Base-by-base conservation (phyloP, 2,888 invertebrate genomes). In the Barypeithes pellucidus region DNA sequence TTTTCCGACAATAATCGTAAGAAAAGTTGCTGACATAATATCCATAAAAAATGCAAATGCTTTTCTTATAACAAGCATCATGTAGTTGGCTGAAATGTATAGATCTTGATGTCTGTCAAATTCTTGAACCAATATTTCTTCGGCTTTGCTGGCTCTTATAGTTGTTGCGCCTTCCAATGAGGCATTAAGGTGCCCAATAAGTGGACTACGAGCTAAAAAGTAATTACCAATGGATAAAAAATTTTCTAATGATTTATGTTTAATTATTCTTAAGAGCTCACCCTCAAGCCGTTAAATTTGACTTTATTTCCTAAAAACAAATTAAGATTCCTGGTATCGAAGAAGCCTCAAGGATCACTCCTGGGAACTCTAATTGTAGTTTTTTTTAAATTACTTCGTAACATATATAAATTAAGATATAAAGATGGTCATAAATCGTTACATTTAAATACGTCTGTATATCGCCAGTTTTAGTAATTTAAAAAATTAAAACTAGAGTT, bases 141-240 rank as follows among this genome's bases (percentile, higher is more conserved):
- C 81, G 1, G 83, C 83, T 67, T 81, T 79, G 69, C 79, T 83
- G 1, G 85, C 85, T 75, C 85, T 77, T 36, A 86, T 85, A 12
- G 85, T 85, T 18, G 84, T 81, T 33, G 85, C 60, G 7, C 86
- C 86, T 77, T 86, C 84, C 39, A 86, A 73, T 3, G 85, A 82
- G n/a, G 86, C 81, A 70, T 84, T 85, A 11, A 86, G 67, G 61
- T 85, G 84, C 9, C 85, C 85, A 39, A 85, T 76, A 12, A 86
- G 77, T 7, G 85, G 86, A 77, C 85, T 85, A 52, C 84, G 79
- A 33, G 84, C 85, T 85, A 54, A n/a, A n/a, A n/a, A n/a, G n/a
- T n/a, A n/a, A n/a, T n/a, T n/a, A n/a, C n/a, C n/a, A n/a, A n/a
- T n/a, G n/a, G n/a, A 67, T 81, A 80, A 11, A 24, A 24, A 20